phyloP scores from a whole-genome alignment of 2,797 vertebrate genomes.

The Bryconaethiops microstoma region DNA sequence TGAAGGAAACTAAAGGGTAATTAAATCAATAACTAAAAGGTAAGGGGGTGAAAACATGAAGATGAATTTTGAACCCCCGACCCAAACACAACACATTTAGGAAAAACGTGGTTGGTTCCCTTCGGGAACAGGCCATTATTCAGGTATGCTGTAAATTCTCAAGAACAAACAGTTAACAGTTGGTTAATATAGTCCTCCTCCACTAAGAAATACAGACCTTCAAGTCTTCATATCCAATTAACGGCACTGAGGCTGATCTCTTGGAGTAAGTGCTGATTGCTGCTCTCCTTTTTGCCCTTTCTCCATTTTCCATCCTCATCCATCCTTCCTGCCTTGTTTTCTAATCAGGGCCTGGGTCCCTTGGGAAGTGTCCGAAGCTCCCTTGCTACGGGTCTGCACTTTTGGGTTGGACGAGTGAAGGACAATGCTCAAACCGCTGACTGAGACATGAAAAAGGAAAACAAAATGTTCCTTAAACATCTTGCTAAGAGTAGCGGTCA shows the following conservation, averaged over 20 bases:
- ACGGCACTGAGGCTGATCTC: background rate
- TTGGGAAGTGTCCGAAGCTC: background rate
- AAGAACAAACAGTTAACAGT: background rate
- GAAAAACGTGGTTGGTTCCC: too few relatives aligned
- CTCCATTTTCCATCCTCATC: constrained; percentile 1
- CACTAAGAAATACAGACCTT: background rate
- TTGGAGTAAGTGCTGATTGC: background rate
- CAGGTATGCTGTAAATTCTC: background rate
- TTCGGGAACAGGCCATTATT: background rate
- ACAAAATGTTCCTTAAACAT: too few relatives aligned
- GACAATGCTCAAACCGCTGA: background rate
- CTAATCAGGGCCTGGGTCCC: constrained; percentile 20
- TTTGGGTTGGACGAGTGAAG: background rate
- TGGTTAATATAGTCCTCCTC: background rate
- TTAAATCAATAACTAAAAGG: too few relatives aligned
- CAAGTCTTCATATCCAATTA: background rate
- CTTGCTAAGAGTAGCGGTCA: background rate
- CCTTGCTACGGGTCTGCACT: background rate
- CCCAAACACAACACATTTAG: too few relatives aligned
- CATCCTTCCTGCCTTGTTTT: constrained; percentile 33
- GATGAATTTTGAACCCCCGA: too few relatives aligned
- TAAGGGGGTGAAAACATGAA: too few relatives aligned
- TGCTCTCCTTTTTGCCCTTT: background rate
- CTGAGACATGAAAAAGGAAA: too few relatives aligned
- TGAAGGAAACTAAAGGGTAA: too few relatives aligned